Evolutionary conservation across 2,797 vertebrate species (phyloP), one percentile per base, ranked within the genome.

Genomic region (Brachymystax lenok): DNA sequence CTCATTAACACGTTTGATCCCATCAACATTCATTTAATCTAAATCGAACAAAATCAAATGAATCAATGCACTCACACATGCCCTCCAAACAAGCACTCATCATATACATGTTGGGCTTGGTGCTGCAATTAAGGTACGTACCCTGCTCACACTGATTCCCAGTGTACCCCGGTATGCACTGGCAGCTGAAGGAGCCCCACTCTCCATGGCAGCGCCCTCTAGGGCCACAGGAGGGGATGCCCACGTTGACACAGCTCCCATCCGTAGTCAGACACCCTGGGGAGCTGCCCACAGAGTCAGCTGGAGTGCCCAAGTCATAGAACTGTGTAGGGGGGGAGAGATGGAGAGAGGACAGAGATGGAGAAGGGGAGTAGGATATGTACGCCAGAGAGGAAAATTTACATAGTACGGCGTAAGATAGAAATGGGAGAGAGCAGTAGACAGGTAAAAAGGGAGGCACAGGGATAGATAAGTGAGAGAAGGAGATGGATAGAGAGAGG

Each of bases 141-240:
- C 96, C 96, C 90, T 94, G 90, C 40, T 95, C 95, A 83, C 96
- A 96, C 21, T 92, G 93, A 61, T 94, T 91, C 35, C 95, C 96
- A 0, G 91, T 90, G 90, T 95, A 95, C 51, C 96, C 96, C 0
- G 94, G 92, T 79, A 95, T 82, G 77, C 96, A 97, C 81, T 94
- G 95, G 88, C 96, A 97, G 64, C 93, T 93, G 81, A 96, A 96
- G 0, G 95, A 96, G 77, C 93, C 93, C 95, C 95, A 95, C 78
- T 96, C 96, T 33, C 95, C 95, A 3, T 93, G 94, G 84, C 96
- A 98, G 79, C 90, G 93, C 17, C 95, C 95, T 0, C 91, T 93
- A 80, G 81, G 77, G 33, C 96, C 96, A 24, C 96, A 97, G 66
- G 94, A 95, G 0, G 95, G 94, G 4, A 92, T 93, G 14, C 93